Evolutionary conservation across 2,113 vertebrate genomes (phyloP), one percentile per base, ranked within the genome.

Genomic region (Eulemur macaco): DNA sequence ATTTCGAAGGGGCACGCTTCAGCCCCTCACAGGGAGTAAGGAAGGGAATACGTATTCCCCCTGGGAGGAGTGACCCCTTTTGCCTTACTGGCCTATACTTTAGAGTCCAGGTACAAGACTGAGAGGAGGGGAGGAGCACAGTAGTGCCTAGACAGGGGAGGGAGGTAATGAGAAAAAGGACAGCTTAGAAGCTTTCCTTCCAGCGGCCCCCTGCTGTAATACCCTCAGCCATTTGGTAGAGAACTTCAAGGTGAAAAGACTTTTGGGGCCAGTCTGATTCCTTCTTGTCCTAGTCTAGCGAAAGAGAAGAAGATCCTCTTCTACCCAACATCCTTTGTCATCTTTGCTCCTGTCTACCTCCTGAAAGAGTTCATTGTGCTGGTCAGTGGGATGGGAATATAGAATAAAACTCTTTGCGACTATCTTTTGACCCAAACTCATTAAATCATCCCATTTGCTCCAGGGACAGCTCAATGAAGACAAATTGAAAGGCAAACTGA

Each of bases 401-500:
- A 52, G 42, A 71, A 15, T 9, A 17, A 47, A 91, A 80, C 13
- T 85, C 85, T 76, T 10, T 54, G 64, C 12, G 52, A 20, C 52
- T 50, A 2, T 37, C 60, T 60, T 88, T 69, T 42, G 63, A 7
- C 20, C 39, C 74, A n/a, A 20, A 11, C 39, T 97, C 47, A 81
- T 37, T 86, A 78, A 66, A 42, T 86, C 74, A 63, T 54, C 56
- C 54, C 87, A 31, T 99, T 95, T 96, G 47, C 97, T 97, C 94
- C 98, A 99, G 99, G 98, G 99, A 80, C 99, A 99, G 96, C 99
- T 99, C 96, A 99, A 99, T 1, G 99, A 99, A 98, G 99, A 99
- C 80, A 99, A 99, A 97, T 96, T 99, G 95, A 99, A 99, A 98
- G 98, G 98, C 91, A 99, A 99, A 98, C 98, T 99, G 58, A 98